phyloP scores from a whole-genome alignment of 2,797 vertebrate genomes.

The Geotrypetes seraphini region DNA sequence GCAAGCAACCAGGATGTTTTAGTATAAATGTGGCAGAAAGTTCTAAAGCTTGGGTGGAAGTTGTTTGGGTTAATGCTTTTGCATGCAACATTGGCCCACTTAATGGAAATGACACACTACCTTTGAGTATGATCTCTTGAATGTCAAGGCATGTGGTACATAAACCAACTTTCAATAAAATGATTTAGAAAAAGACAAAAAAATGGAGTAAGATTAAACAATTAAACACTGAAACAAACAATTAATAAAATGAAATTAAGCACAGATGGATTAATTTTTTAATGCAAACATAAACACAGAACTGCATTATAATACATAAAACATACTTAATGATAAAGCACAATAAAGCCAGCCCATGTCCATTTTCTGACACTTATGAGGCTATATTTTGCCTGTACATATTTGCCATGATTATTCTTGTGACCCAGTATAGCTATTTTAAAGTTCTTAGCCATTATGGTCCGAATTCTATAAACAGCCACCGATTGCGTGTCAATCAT shows the following conservation, averaged over 20 bases:
- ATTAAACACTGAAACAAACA: constrained; percentile 45
- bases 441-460: too few species aligned
- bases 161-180: constrained; percentile 84
- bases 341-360: too few species aligned
- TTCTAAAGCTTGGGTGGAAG: constrained; percentile 18
- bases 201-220: constrained; percentile 62
- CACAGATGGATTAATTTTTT: too few species aligned
- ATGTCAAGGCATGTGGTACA: constrained; percentile 94
- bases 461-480: too few species aligned
- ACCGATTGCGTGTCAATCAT: too few species aligned
- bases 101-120: constrained; percentile 75
- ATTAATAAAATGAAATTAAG: not conserved
- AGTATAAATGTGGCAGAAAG: constrained; percentile 44
- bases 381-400: too few species aligned
- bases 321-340: too few species aligned
- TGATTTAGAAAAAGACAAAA: constrained; percentile 54
- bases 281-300: constrained; percentile 14
- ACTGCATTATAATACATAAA: too few species aligned
- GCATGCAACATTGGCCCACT: constrained; percentile 58
- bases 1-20: constrained; percentile 54
- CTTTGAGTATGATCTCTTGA: constrained; percentile 94
- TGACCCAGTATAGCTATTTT: too few species aligned
- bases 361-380: too few species aligned
- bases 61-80: constrained; percentile 52
- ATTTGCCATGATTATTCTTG: too few species aligned